Base-by-base conservation (phyloP, 2,888 invertebrate species). In the Bhutanitis thaidina region DNA sequence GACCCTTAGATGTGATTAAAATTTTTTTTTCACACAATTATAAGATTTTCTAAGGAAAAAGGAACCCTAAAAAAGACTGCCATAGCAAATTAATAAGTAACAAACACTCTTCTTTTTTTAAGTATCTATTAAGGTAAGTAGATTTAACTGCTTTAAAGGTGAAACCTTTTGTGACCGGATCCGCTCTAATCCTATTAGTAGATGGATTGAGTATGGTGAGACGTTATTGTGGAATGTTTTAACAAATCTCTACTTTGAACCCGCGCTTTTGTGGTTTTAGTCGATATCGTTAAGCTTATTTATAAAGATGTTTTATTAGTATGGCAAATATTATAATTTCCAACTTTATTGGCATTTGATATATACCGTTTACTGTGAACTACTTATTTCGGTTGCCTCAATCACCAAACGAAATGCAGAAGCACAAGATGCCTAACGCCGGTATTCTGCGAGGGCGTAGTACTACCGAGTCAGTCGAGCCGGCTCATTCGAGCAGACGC, bases 151-250 rank as follows among this genome's bases (percentile, higher is more conserved):
- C 38, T 52, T 54, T 55, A 52, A 58, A 63, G 59, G 67, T 62
- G 80, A 82, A 81, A 68, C 80, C 80, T 65, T 67, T 71, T 68
- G 69, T 60, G 66, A 71, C 60, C 59, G 61, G 69, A 71, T 72
- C 77, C 69, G 30, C 5, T 69, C 61, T 73, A 77, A 78, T 75
- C 60, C 67, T 69, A 72, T 76, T 74, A 75, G 67, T 64, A 61
- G 69, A 66, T 64, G 65, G 65, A 70, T 67, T 62, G 59, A 60
- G 55, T 54, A 55, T 46, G 58, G 49, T 58, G 60, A 64, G 59
- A 53, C 47, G 39, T 40, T 41, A 37, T 27, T 25, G 47, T 41
- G 13, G 37, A 51, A 41, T 32, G 45, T 9, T 32, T 13, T 27
- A 47, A 51, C 25, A 30, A 37, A 45, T 43, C 41, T 45, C 16